These are phyloP conservation scores for Corythoichthys intestinalis DNA, from an alignment of 2,113 vertebrate species.

Conservation along the genomic window DNA sequence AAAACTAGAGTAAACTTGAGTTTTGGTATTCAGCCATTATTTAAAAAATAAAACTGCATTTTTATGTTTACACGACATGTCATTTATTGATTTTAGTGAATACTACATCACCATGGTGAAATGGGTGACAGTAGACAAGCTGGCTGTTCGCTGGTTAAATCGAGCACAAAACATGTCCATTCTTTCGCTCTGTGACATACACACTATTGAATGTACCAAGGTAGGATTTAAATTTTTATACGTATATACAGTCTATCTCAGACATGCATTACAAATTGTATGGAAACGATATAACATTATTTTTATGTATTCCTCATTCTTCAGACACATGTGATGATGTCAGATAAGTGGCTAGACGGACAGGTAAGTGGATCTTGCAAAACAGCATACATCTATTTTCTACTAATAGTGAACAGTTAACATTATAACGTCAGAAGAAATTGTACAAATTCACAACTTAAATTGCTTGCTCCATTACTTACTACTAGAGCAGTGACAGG, in stretches of 20 bases:
- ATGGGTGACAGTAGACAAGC: conserved; percentile 56
- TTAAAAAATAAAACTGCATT: not conserved
- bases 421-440: not conserved
- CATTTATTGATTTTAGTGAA: conserved; percentile 34
- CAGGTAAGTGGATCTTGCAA: conserved; percentile 55
- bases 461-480: not conserved
- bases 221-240: conserved; percentile 29
- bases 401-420: not conserved
- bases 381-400: not conserved
- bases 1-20: not conserved
- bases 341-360: conserved; percentile 67
- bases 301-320: not conserved
- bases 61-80: not conserved
- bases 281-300: not conserved
- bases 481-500: not conserved
- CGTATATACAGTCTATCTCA: not conserved
- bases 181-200: conserved; percentile 60
- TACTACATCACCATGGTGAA: conserved; percentile 71
- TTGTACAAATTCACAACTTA: not conserved
- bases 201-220: conserved; percentile 50
- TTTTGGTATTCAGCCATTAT: not conserved
- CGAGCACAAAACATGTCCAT: conserved; percentile 71
- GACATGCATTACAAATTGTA: not conserved
- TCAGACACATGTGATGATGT: conserved; percentile 69
- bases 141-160: conserved; percentile 71